Conservation (phyloP, 2,113 vertebrate species). For the Labeo rohita region DNA sequence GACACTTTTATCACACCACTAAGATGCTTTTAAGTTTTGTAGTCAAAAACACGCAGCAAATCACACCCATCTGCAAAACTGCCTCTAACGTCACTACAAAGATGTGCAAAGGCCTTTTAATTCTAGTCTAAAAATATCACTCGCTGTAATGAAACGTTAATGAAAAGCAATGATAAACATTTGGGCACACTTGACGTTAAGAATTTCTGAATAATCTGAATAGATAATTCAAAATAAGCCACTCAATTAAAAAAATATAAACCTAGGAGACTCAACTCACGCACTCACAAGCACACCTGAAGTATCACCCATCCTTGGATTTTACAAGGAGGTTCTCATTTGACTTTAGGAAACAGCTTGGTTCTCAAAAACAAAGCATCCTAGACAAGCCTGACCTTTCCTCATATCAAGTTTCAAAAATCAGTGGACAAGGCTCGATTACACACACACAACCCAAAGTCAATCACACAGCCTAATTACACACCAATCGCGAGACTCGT, state of each 20-base stretch:
- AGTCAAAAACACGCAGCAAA: background rate
- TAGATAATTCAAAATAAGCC: background rate
- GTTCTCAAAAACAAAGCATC: background rate
- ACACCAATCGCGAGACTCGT: conserved; percentile 3
- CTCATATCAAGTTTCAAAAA: conserved; percentile 12
- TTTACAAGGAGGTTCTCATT: background rate
- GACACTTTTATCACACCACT: background rate
- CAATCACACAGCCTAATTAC: background rate
- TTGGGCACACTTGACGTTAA: background rate
- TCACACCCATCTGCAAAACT: background rate
- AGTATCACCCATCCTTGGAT: background rate
- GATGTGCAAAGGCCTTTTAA: conserved; percentile 23
- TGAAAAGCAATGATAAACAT: background rate
- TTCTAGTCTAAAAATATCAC: conserved; percentile 23
- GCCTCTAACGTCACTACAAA: background rate
- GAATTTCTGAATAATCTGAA: background rate
- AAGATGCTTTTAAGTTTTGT: background rate
- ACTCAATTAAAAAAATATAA: background rate
- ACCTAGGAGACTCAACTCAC: background rate
- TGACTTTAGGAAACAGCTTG: background rate
- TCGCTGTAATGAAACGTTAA: background rate
- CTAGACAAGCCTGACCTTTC: background rate
- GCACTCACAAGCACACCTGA: background rate
- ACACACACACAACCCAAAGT: background rate
- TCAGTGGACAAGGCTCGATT: background rate